Base-by-base conservation (phyloP, 2,113 vertebrate genomes). In the Laticauda colubrina region DNA sequence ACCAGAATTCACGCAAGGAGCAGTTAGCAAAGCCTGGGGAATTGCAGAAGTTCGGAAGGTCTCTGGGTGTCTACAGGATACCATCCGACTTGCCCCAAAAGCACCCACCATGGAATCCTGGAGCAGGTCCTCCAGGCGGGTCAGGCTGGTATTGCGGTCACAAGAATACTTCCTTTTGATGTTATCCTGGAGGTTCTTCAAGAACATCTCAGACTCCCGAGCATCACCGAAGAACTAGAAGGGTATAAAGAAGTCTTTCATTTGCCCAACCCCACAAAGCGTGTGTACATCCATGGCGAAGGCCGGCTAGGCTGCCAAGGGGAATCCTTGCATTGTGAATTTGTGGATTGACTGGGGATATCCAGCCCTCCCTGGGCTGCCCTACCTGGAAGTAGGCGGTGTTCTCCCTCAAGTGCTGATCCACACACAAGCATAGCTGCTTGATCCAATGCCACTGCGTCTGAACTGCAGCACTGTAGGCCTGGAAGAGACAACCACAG, bases 41-140 rank as follows among this genome's bases (percentile, higher is more conserved):
- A 29, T 4, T 54, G 75, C 21, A 43, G 34, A 81, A 3, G 34
- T 81, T 81, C 0, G 3, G 75, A 39, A 43, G 75, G 34, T 81
- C 34, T 43, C 69, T 39, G 69, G 69, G 69, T 51, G 48, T 81
- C 34, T 81, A 81, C 75, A 81, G 75, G 34, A 43, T 20, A 39
- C 75, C 34, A 21, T 81, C 18, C 0, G 2, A 43, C 10, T n/a
- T 48, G 53, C 14, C 1, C 90, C 0, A 0, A 0, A 39, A 93
- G 96, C 93, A 98, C 98, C 94, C 98, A 99, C 99, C 99, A 99
- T 99, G 45, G 99, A 99, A 97, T 99, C 99, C 97, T 99, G 99
- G 90, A 99, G 98, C 93, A 99, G 98, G 95, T 99, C 99, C 94
- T 99, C 99, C 94, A 99, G 97, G 92, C 98, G 98, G 24, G 98